Conservation (phyloP, 1,140 invertebrate genomes). For the Drosophila lacteicornis region DNA sequence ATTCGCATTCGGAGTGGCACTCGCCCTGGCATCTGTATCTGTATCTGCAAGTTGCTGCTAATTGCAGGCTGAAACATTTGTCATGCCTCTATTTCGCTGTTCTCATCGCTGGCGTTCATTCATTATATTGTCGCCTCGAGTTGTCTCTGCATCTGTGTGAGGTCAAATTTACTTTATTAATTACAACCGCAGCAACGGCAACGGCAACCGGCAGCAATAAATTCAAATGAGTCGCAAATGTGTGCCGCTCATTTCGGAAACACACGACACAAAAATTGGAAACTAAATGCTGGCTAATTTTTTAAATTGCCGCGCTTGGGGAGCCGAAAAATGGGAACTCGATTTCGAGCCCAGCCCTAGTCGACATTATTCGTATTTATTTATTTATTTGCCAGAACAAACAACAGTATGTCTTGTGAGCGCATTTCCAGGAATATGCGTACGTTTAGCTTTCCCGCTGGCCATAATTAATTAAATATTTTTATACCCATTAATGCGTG, state of each 20-base stretch:
- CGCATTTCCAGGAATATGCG: constrained; percentile 65
- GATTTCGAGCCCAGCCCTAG: constrained; percentile 35
- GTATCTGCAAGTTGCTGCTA: constrained; percentile 55
- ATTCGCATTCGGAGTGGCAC: neutral
- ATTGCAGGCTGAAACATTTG: constrained; percentile 73
- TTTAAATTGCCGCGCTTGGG: constrained; percentile 50
- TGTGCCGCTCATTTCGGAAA: constrained; percentile 61
- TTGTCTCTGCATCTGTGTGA: constrained; percentile 60
- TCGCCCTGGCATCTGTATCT: constrained; percentile 2
- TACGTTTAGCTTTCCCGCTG: constrained; percentile 33
- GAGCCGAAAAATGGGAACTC: constrained; percentile 34
- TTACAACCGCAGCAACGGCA: constrained; percentile 51
- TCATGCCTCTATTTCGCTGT: constrained; percentile 66
- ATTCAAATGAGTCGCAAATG: constrained; percentile 73
- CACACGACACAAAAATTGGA: constrained; percentile 59
- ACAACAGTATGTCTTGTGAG: constrained; percentile 25
- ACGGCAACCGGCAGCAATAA: constrained; percentile 51
- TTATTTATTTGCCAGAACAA: constrained; percentile 27
- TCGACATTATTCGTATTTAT: constrained; percentile 15
- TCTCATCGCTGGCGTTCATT: constrained; percentile 66
- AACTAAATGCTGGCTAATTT: constrained; percentile 70
- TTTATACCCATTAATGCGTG: constrained; percentile 29
- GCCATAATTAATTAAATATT: constrained; percentile 80
- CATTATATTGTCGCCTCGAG: constrained; percentile 78
- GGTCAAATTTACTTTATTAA: constrained; percentile 84